These are phyloP conservation scores for Parazoanthus swiftii DNA, from an alignment of 92 coral and sea anemone species.

Conservation along the genomic window DNA sequence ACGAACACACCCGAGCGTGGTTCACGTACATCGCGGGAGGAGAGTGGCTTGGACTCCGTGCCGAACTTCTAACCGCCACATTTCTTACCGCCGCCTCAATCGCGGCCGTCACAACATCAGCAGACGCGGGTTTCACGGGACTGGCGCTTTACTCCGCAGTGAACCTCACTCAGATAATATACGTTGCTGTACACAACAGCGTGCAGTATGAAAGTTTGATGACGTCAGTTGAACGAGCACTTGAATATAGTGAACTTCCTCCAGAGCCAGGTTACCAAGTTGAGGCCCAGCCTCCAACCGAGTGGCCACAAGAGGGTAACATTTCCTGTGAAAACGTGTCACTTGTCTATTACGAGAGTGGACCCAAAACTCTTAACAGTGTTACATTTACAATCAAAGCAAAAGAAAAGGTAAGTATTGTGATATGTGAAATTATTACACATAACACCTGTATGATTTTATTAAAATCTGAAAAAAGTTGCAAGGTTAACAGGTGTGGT, in stretches of 20 bases:
- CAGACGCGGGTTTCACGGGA: constrained; percentile 61
- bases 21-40: constrained; percentile 65
- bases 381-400: constrained; percentile 45
- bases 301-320: constrained; percentile 53
- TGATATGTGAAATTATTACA: no score
- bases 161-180: constrained; percentile 40
- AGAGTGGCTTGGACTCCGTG: constrained; percentile 77
- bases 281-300: constrained; percentile 22
- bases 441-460: no score
- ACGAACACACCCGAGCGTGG: constrained; percentile 73
- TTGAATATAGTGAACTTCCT: constrained; percentile 39
- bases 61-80: constrained; percentile 69
- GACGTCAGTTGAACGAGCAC: constrained; percentile 59
- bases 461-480: no score
- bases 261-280: constrained; percentile 47
- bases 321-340: constrained; percentile 40
- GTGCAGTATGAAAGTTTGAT: constrained; percentile 42
- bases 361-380: constrained; percentile 41
- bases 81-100: constrained; percentile 71
- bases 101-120: constrained; percentile 63
- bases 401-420: constrained; percentile 50
- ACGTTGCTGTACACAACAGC: constrained; percentile 31
- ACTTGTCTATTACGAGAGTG: constrained; percentile 43
- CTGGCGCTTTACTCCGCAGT: constrained; percentile 24
- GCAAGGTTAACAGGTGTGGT: no score